Base-by-base conservation (phyloP, 2,888 invertebrate species). In the Tenthredo mesomela region DNA sequence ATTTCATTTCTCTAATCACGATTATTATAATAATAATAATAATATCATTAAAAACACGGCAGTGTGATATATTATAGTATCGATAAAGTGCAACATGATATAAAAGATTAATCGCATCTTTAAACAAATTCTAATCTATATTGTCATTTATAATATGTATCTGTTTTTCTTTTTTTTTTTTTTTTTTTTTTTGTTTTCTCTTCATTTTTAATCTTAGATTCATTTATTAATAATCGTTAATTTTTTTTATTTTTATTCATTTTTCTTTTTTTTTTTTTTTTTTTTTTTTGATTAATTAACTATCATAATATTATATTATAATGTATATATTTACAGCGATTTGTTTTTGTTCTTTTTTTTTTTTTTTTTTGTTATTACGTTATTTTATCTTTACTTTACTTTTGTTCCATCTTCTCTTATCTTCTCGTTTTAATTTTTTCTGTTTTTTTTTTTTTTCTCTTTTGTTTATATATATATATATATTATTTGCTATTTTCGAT, bases 41-140 rank as follows among this genome's bases (percentile, higher is more conserved):
- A n/a, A 73, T 29, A n/a, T 29, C 7, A 50, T 77, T 77, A 54
- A 73, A 73, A 77, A 77, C 77, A 77, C 77, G 77, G 77, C 77
- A 77, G 77, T 77, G 77, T 77, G 77, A 77, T 50, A 29, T 80
- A 80, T 40, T 80, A 80, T 40, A 80, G 40, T 80, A 61, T 80
- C 58, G 61, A 58, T 61, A 61, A 80, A 80, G 80, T 80, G 80
- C 80, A 61, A 80, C 80, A 61, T 80, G 58, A 61, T 61, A 37
- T 78, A 78, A 29, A 78, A 78, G 37, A 80, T 40, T 80, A 61
- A 61, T 80, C 61, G 61, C 21, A 61, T 80, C 40, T 61, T 67
- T 50, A 84, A 86, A 80, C 82, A 71, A 71, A 40, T 61, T 86
- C 75, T 77, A 84, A 65, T 85, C 86, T 77, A 77, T 77, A 77